Evolutionary conservation across 2,797 vertebrate species (phyloP).

Genomic region (Urophycis tenuis): DNA sequence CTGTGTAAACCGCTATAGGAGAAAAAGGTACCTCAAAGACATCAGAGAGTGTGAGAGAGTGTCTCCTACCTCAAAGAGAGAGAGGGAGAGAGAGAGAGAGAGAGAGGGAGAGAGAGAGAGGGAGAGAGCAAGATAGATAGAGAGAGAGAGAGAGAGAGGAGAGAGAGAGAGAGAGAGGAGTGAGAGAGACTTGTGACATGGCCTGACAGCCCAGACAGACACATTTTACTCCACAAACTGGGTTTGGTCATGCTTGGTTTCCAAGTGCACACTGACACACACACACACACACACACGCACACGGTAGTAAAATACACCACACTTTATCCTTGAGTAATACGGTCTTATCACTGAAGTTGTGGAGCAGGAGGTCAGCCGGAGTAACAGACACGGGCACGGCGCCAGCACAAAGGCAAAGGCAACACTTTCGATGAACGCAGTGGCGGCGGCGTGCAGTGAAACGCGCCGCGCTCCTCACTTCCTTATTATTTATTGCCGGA

Average conservation of each 20-base stretch:
- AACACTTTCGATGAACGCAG: slow-evolving; percentile 27
- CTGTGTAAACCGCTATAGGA: slow-evolving; percentile 67
- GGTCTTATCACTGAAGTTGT: background rate
- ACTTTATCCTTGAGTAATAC: background rate
- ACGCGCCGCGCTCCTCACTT: slow-evolving; percentile 16
- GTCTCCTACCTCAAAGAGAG: background rate
- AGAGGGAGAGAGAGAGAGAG: background rate
- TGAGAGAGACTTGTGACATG: slow-evolving; percentile 69
- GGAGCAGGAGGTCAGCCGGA: background rate
- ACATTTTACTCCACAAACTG: slow-evolving; percentile 64
- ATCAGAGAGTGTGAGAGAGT: slow-evolving; percentile 56
- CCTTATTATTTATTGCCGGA: slow-evolving; percentile 44
- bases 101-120: too few species aligned
- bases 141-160: too few species aligned
- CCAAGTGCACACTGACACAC: too few species aligned
- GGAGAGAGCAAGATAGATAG: too few species aligned
- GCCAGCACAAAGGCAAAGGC: slow-evolving; percentile 35
- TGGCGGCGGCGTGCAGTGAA: background rate
- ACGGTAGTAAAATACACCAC: slow-evolving; percentile 12
- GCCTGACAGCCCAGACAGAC: slow-evolving; percentile 61
- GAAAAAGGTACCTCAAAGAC: slow-evolving; percentile 67
- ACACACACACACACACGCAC: too few species aligned
- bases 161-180: too few species aligned
- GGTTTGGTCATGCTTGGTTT: slow-evolving; percentile 39
- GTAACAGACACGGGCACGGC: background rate